These are phyloP conservation scores for Microcebus ravelobensis DNA, from an alignment of 2,113 vertebrate species.

Conservation along the genomic window DNA sequence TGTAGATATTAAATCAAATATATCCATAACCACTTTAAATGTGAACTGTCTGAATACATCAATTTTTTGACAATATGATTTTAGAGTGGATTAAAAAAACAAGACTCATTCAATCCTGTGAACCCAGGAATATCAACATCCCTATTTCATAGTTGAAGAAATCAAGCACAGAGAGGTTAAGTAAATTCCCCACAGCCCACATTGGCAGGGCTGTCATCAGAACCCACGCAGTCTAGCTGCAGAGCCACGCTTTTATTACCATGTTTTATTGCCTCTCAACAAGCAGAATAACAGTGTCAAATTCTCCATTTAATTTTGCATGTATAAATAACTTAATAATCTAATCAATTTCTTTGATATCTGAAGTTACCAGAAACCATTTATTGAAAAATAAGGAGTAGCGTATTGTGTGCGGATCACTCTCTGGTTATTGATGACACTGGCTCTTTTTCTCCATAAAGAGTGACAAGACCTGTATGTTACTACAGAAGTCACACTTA, in stretches of 20 bases:
- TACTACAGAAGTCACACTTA: slow-evolving; percentile 50
- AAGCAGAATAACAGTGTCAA: slow-evolving; percentile 66
- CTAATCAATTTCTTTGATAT: slow-evolving; percentile 63
- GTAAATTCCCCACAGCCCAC: neutral
- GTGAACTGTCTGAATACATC: neutral
- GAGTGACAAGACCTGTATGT: slow-evolving; percentile 24
- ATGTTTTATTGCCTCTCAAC: slow-evolving; percentile 59
- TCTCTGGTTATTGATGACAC: slow-evolving; percentile 38
- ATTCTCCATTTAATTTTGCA: slow-evolving; percentile 65
- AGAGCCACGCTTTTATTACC: neutral
- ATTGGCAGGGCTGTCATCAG: slow-evolving; percentile 1
- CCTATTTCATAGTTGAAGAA: slow-evolving; percentile 43
- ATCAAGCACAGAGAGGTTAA: slow-evolving; percentile 56
- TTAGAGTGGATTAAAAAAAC: neutral
- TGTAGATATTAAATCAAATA: neutral
- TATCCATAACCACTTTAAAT: slow-evolving; percentile 2
- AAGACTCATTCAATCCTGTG: neutral
- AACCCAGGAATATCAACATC: neutral
- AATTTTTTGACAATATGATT: neutral
- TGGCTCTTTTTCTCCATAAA: slow-evolving; percentile 32
- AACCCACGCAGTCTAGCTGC: slow-evolving; percentile 20
- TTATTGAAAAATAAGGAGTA: slow-evolving; percentile 59
- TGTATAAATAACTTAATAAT: slow-evolving; percentile 56
- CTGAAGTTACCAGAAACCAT: slow-evolving; percentile 50
- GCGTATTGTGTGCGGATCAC: slow-evolving; percentile 12